A percentile compares a stretch with the other conserved stretches of the same genome.
phyloP scores from a whole-genome alignment of 2,797 vertebrate species.

The Dallia pectoralis region DNA sequence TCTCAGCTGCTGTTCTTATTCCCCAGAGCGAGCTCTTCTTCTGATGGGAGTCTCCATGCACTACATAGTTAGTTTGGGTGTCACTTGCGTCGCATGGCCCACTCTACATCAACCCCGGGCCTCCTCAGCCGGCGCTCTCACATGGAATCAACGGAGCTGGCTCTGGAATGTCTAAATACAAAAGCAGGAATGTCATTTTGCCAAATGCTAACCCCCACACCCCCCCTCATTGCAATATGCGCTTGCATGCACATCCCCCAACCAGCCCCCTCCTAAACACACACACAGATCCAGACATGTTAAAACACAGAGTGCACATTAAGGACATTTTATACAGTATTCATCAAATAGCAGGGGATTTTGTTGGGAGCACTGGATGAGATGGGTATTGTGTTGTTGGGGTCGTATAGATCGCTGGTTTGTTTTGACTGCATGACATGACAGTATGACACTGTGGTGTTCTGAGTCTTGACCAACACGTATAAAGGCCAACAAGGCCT shows the following conservation, averaged over 20 bases:
- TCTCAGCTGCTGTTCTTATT: neutral
- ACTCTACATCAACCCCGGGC: slow-evolving; percentile 48
- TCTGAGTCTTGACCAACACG: neutral
- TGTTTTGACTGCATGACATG: neutral
- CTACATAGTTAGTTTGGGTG: no score
- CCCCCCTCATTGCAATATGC: slow-evolving; percentile 8
- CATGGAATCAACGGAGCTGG: slow-evolving; percentile 73
- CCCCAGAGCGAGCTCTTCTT: neutral
- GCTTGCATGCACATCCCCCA: no score
- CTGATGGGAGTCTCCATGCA: neutral
- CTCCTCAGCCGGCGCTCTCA: slow-evolving; percentile 70
- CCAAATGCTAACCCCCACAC: slow-evolving; percentile 52
- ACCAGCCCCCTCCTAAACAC: slow-evolving; percentile 41
- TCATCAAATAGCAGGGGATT: no score
- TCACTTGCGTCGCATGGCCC: no score
- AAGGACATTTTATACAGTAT: no score
- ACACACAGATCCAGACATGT: slow-evolving; percentile 67
- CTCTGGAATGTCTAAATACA: slow-evolving; percentile 80
- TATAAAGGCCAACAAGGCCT: neutral
- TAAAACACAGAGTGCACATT: slow-evolving; percentile 40
- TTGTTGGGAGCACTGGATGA: no score
- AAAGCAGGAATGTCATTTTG: slow-evolving; percentile 80
- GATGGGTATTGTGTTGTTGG: neutral
- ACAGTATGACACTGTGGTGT: slow-evolving; percentile 2
- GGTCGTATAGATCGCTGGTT: neutral